Evolutionary conservation across 64 coral and sea anemone species (phyloP), one percentile per base, ranked within the genome.

Genomic region (Stichodactyla mertensii): DNA sequence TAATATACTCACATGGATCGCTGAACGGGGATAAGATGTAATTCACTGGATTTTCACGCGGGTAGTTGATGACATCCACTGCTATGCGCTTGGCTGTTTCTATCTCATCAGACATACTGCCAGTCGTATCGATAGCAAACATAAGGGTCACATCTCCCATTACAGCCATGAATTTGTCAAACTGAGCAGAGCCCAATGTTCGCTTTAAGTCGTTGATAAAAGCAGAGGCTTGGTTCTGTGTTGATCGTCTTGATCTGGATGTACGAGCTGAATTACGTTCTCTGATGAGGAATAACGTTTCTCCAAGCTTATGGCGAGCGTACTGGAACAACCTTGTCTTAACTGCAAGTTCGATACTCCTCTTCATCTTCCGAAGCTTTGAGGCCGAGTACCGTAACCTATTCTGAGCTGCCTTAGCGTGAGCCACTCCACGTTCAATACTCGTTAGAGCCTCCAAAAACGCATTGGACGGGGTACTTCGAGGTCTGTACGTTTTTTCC

Each of bases 371-470:
- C 10, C n/a, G 27, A 16, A 84, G 82, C 52, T 84, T 84, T 23
- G 55, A 8, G 2, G 5, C 16, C n/a, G 83, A 85, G 60, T 85
- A 85, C 6, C 54, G 53, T 4, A 85, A 6, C 28, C 83, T 7
- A 61, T 16, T 45, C 12, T 77, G 82, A 1, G 87, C 61, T 13
- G 86, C 89, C 16, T 55, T 88, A 20, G 93, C 89, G 15, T 95
- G 84, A 2, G 89, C 87, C 1, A 95, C 59, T 0, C 86, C 89
- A 13, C 89, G 93, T 22, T 95, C 93, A 24, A 95, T 95, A n/a
- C 74, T 84, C 15, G 87, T 95, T 16, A 95, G 61, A n/a, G 87
- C 87, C 16, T 88, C 86, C 5, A 95, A 79, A 26, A 95, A 95
- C 15, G 88, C 71, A 58, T 95, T 95, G 7, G 89, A 95, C 4